Evolutionary conservation across 2,888 invertebrate species (phyloP), one percentile per base, ranked within the genome.

Genomic region (Pyralis farinalis): DNA sequence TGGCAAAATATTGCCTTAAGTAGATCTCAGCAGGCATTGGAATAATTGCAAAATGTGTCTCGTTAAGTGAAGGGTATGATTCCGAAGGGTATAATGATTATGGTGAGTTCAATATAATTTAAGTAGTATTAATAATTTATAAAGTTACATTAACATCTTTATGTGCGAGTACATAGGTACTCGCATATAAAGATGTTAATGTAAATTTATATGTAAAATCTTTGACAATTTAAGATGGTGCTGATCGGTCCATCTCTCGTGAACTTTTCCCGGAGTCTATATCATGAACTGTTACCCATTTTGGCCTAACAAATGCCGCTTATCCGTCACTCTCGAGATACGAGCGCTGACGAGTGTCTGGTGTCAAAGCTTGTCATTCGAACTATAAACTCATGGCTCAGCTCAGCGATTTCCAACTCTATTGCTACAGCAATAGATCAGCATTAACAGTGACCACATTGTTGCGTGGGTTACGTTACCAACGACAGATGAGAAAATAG

Each of bases 321-420:
- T 75, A 75, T 79, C 69, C 64, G 67, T 72, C 76, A 71, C 70
- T 64, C 63, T 58, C 63, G 63, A 73, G 73, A 71, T 73, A 71
- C 66, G 71, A 56, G 56, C 56, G 58, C 58, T 63, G 74, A 71
- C 71, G 71, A 72, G 76, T 69, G 71, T 71, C 62, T 63, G 63
- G 64, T 71, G 72, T 73, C 71, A 72, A 68, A 72, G 69, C 71
- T 66, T 65, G 72, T 73, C 74, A 74, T 65, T 64, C 61, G 53
- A 69, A 65, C 66, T 68, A 67, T 63, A 51, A 34, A 40, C 34
- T 31, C 9, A 7, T 40, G 40, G 35, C 37, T 16, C 25, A 37
- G 39, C 27, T 37, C 38, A 29, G 9, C 43, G 43, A 58, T 58
- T 65, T 57, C 62, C 50, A 57, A 61, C 67, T 63, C 59, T 71